These are phyloP conservation scores for Noctua janthina DNA, from an alignment of 2,888 invertebrate genomes.

Conservation along the genomic window DNA sequence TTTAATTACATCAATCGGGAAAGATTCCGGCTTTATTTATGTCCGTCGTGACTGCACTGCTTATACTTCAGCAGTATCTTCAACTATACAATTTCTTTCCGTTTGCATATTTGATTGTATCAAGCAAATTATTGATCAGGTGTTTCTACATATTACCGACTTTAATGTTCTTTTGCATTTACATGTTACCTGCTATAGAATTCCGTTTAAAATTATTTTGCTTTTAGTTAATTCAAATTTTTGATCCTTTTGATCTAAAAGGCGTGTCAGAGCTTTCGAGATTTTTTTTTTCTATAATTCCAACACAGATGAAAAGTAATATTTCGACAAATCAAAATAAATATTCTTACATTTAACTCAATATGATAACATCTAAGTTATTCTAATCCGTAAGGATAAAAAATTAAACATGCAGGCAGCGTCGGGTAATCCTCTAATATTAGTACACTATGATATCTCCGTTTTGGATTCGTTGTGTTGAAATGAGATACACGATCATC, in stretches of 20 bases:
- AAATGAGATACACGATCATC: constrained; percentile 80
- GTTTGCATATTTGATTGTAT: constrained; percentile 67
- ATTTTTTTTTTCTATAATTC: background rate
- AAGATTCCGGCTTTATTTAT: constrained; percentile 86
- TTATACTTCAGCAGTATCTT: constrained; percentile 66
- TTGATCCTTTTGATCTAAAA: background rate
- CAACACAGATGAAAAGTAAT: background rate
- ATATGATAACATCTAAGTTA: background rate
- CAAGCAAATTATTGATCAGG: constrained; percentile 59
- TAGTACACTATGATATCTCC: constrained; percentile 81
- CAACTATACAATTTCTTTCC: constrained; percentile 55
- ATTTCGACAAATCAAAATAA: constrained; percentile 7
- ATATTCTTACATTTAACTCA: background rate
- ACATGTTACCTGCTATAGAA: background rate
- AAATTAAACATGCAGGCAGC: constrained; percentile 48
- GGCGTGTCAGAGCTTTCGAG: background rate
- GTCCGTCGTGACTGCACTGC: constrained; percentile 86
- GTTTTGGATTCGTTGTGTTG: constrained; percentile 81
- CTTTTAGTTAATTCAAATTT: background rate
- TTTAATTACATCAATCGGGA: constrained; percentile 65
- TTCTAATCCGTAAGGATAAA: background rate
- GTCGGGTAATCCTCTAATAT: constrained; percentile 56
- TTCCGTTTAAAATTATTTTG: background rate
- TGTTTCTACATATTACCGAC: constrained; percentile 30
- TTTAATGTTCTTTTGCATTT: constrained; percentile 21